phyloP scores from a whole-genome alignment of 2,888 invertebrate genomes.

The Tethea ocularis region DNA sequence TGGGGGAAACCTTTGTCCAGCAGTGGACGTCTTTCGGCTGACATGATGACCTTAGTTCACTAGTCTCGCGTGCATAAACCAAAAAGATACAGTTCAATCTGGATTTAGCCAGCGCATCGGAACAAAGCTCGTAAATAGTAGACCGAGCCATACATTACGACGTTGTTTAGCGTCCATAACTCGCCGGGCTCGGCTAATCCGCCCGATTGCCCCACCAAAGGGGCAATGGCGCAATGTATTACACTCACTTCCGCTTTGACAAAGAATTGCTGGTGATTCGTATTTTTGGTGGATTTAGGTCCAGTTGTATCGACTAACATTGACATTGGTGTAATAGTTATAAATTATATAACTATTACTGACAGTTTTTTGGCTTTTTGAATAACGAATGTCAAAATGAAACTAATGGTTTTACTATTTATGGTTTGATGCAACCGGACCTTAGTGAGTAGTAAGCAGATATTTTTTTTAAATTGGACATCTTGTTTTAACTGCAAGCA shows the following conservation, averaged over 20 bases:
- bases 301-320: too few relatives aligned
- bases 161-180: slow-evolving; percentile 34
- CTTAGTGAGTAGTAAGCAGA: too few relatives aligned
- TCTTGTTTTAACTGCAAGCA: too few relatives aligned
- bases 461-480: too few relatives aligned
- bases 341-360: too few relatives aligned
- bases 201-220: slow-evolving; percentile 33
- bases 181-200: slow-evolving; percentile 33
- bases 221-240: slow-evolving; percentile 29
- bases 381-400: too few relatives aligned
- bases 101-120: neutral
- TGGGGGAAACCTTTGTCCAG: too few relatives aligned
- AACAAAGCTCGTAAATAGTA: neutral
- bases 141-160: slow-evolving; percentile 23
- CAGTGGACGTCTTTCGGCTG: too few relatives aligned
- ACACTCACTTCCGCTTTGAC: slow-evolving; percentile 9
- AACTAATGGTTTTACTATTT: too few relatives aligned
- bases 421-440: too few relatives aligned
- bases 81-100: neutral
- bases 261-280: neutral
- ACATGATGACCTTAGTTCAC: neutral
- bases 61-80: neutral
- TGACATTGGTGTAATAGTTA: too few relatives aligned
- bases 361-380: too few relatives aligned
- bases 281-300: slow-evolving; percentile 1